phyloP scores from a whole-genome alignment of 2,797 vertebrate genomes.

The Ciconia nigra region DNA sequence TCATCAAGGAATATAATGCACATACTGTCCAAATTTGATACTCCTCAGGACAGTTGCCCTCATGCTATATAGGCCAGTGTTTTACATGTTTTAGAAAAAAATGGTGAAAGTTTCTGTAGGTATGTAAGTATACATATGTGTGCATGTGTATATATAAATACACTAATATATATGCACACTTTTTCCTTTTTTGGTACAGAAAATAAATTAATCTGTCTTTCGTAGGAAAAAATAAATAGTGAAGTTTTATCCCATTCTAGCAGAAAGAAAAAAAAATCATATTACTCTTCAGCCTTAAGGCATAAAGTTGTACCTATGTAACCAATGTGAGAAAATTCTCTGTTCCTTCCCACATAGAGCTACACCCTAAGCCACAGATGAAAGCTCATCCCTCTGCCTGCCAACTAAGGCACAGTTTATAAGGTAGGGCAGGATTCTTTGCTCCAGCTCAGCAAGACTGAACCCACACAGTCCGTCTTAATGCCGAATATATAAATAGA shows the following conservation, averaged over 20 bases:
- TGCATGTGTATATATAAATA: background rate
- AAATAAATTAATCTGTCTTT: background rate
- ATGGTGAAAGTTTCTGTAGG: background rate
- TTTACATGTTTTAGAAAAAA: background rate
- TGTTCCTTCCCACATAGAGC: constrained; percentile 33
- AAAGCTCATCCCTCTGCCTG: background rate
- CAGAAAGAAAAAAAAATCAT: background rate
- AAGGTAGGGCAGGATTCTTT: background rate
- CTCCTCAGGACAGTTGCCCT: background rate
- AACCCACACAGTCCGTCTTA: constrained; percentile 30
- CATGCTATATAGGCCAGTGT: background rate
- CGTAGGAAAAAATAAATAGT: background rate
- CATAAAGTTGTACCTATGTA: background rate
- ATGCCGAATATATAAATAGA: constrained; percentile 19
- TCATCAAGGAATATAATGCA: background rate
- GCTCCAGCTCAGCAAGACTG: background rate
- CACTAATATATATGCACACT: background rate
- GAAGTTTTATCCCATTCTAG: background rate
- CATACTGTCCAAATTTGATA: background rate
- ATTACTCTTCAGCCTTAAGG: background rate
- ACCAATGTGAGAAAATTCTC: constrained; percentile 41
- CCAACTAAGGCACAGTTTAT: background rate
- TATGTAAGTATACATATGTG: background rate
- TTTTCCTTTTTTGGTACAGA: background rate
- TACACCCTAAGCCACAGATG: constrained; percentile 30